Evolutionary conservation across 2,888 invertebrate genomes (phyloP).

Genomic region (Polyommatus icarus): DNA sequence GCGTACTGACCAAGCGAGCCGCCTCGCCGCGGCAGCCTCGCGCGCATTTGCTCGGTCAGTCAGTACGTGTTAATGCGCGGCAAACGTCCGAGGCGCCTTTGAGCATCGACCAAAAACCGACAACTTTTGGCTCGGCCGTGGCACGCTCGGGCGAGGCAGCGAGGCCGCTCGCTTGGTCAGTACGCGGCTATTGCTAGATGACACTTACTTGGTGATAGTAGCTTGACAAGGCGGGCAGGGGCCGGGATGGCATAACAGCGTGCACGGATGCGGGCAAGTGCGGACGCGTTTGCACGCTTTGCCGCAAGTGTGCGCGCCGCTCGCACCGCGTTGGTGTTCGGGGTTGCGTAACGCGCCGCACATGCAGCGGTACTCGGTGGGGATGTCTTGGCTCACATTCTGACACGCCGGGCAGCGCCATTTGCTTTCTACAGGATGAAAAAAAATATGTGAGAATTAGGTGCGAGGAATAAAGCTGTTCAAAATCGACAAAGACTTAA

Average conservation of each 20-base stretch:
- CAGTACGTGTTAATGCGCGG: too few relatives aligned
- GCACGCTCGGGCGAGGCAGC: too few relatives aligned
- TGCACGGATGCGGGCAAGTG: slow-evolving; percentile 84
- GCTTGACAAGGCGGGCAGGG: slow-evolving; percentile 95
- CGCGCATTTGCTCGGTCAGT: too few relatives aligned
- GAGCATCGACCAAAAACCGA: too few relatives aligned
- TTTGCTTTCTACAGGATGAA: slow-evolving; percentile 79
- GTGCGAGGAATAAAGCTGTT: background rate
- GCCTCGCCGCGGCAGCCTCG: too few relatives aligned
- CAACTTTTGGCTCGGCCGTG: too few relatives aligned
- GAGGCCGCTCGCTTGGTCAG: too few relatives aligned
- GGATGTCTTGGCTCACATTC: slow-evolving; percentile 86
- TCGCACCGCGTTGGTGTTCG: slow-evolving; percentile 83
- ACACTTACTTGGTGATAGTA: slow-evolving; percentile 81
- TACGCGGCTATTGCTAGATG: background rate
- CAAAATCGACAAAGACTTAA: too few relatives aligned
- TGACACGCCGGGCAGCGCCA: slow-evolving; percentile 99
- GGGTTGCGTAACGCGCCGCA: slow-evolving; percentile 91
- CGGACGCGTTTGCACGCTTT: slow-evolving; percentile 86
- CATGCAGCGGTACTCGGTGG: slow-evolving; percentile 92
- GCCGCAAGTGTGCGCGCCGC: slow-evolving; percentile 95
- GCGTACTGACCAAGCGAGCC: too few relatives aligned
- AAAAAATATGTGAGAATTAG: background rate
- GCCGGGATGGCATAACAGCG: slow-evolving; percentile 94
- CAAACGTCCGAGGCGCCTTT: too few relatives aligned